Conservation (phyloP, 2,888 invertebrate species). For the Scaptomyza caliginosa region DNA sequence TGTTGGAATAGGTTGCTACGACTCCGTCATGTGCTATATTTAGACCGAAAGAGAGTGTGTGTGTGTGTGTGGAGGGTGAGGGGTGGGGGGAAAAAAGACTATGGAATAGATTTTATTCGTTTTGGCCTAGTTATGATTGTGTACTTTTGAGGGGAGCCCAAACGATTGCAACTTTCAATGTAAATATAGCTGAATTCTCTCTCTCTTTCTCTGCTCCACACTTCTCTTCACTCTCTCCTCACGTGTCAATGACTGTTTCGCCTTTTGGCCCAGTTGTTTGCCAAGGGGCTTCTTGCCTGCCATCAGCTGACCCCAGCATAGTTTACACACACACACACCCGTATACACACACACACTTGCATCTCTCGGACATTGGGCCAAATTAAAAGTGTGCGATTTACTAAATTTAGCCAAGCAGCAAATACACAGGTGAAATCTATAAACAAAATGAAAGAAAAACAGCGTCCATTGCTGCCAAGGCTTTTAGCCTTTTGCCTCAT, state of each 20-base stretch:
- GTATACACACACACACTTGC: too few relatives aligned
- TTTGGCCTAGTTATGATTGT: slow-evolving; percentile 55
- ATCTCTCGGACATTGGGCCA: slow-evolving; percentile 78
- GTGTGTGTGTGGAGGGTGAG: too few relatives aligned
- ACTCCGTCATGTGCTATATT: slow-evolving; percentile 47
- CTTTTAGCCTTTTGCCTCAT: slow-evolving; percentile 18
- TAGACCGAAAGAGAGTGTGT: too few relatives aligned
- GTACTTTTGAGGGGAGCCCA: slow-evolving; percentile 48
- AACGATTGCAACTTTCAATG: slow-evolving; percentile 29
- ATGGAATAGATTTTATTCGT: slow-evolving; percentile 23
- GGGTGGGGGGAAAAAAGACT: neutral
- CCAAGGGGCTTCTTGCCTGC: slow-evolving; percentile 19
- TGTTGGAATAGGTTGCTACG: neutral
- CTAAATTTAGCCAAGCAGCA: slow-evolving; percentile 62
- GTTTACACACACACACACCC: too few relatives aligned
- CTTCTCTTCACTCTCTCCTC: slow-evolving; percentile 29
- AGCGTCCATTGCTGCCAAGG: slow-evolving; percentile 59
- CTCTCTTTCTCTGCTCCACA: neutral
- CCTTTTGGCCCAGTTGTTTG: slow-evolving; percentile 72
- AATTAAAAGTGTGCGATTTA: slow-evolving; percentile 79
- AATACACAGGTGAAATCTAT: slow-evolving; percentile 65
- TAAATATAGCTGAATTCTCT: slow-evolving; percentile 34
- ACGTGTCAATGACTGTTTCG: slow-evolving; percentile 76
- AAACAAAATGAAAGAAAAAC: slow-evolving; percentile 31
- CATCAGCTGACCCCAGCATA: slow-evolving; percentile 75